Evolutionary conservation across 2,113 vertebrate species (phyloP), one percentile per base, ranked within the genome.

Genomic region (Sciurus niger): DNA sequence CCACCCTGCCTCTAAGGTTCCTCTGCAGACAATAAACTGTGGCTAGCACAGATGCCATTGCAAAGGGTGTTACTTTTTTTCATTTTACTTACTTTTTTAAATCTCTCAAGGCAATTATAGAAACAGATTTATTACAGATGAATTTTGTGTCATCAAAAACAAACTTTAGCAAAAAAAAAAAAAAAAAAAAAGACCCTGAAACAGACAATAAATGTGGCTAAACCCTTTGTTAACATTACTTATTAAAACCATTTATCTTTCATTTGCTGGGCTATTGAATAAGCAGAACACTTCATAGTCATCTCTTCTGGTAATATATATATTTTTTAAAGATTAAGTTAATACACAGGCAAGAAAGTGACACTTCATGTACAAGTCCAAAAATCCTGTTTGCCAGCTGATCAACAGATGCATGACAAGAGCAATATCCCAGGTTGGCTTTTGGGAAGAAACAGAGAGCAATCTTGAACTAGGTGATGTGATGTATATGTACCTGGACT

Each of bases 191-290:
- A 25, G 6, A 60, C 95, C 43, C 32, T 53, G 1, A 90, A 79
- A 83, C 65, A 83, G 43, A n/a, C 24, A 91, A 82, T n/a, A 85
- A 90, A 83, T 17, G 73, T 65, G 65, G 46, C 58, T 76, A 86
- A 34, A 53, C 14, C 34, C 58, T 98, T 91, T 34, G 53, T 80
- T 79, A 87, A 37, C 13, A 65, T 32, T 43, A 84, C 32, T 89
- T 85, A 92, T 67, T 68, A 73, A 92, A 90, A n/a, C 4, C n/a
- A 95, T 60, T 89, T 68, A 30, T 79, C 74, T 89, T 85, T 95
- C 16, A 51, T 40, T 63, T 58, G 25, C 72, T 96, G 51, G 84
- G 46, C 40, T 77, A 88, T 32, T 84, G 48, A 91, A 46, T 60
- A 95, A 89, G 30, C 28, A 92, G n/a, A 92, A 72, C 30, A 82